Base-by-base conservation (phyloP, 2,888 invertebrate species). In the Dione juno region DNA sequence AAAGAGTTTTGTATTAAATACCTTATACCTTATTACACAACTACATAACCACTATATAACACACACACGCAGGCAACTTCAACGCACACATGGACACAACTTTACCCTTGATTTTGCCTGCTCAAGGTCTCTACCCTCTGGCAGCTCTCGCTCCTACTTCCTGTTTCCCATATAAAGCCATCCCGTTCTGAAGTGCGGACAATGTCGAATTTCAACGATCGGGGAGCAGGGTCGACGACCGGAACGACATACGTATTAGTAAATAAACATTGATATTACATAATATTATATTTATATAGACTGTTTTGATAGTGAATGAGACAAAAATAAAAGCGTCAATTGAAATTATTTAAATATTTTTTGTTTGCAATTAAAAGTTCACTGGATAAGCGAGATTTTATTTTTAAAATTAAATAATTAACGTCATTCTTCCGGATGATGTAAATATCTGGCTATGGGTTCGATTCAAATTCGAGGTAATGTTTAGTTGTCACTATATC, bases 71-170 rank as follows among this genome's bases (percentile, higher is more conserved):
- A 86, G 83, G 85, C 77, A 80, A 81, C 78, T 80, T 78, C 80
- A 75, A 84, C 88, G 79, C 92, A 90, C 90, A 91, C 92, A 82
- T 73, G 63, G 78, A 74, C 81, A 83, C 76, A 79, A 78, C 85
- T 81, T 93, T 93, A 93, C 92, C 93, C 93, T 93, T 93, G 93
- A 93, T 93, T 92, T 92, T 89, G 91, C 92, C 87, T 88, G 90
- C 92, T 93, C 93, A 93, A 93, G 93, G 93, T 93, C 92, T 92
- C 92, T 91, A 92, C 92, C 92, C 92, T 88, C 88, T 75, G 79
- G 76, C 78, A 75, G 73, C 76, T 81, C 83, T 81, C 87, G 78
- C 82, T 92, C 88, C 77, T 84, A 82, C 89, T 82, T 81, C 72
- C 57, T 61, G 79, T 71, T 71, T 80, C 77, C 79, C 78, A 82